These are phyloP conservation scores for Tapirus indicus DNA, from an alignment of 2,797 vertebrate genomes.

Conservation along the genomic window DNA sequence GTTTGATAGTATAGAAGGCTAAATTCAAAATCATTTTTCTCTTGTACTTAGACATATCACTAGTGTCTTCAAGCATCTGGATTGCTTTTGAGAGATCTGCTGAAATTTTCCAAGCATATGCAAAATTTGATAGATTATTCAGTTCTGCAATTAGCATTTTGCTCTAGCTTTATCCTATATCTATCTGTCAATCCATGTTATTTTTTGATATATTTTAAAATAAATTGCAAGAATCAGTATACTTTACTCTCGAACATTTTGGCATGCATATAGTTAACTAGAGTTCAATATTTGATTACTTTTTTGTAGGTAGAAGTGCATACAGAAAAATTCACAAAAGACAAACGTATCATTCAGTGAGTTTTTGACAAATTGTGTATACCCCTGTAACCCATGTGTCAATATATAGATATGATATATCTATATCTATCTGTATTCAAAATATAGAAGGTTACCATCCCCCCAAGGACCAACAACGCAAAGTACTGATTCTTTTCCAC, in stretches of 20 bases:
- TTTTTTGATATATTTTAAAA: conserved; percentile 12
- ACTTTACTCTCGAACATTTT: conserved; percentile 36
- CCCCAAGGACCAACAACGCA: not conserved
- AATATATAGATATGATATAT: too few relatives aligned
- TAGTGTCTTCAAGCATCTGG: not conserved
- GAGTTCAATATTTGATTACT: conserved; percentile 47
- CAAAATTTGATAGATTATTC: conserved; percentile 8
- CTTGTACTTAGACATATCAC: not conserved
- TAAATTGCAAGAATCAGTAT: not conserved
- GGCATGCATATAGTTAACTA: not conserved
- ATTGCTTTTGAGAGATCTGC: conserved; percentile 36
- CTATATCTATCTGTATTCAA: not conserved
- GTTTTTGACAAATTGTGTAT: not conserved
- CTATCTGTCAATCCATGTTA: not conserved
- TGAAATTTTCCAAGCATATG: conserved; percentile 3
- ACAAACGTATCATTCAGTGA: not conserved
- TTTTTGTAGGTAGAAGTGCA: not conserved
- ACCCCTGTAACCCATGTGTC: not conserved
- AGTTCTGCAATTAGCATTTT: conserved; percentile 17
- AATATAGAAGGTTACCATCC: not conserved
- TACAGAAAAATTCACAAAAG: conserved; percentile 11
- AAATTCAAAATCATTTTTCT: not conserved
- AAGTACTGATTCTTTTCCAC: not conserved
- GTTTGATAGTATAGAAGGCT: not conserved
- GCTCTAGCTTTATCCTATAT: not conserved